These are phyloP conservation scores for Aythya baeri DNA, from an alignment of 2,113 vertebrate species.

Conservation along the genomic window DNA sequence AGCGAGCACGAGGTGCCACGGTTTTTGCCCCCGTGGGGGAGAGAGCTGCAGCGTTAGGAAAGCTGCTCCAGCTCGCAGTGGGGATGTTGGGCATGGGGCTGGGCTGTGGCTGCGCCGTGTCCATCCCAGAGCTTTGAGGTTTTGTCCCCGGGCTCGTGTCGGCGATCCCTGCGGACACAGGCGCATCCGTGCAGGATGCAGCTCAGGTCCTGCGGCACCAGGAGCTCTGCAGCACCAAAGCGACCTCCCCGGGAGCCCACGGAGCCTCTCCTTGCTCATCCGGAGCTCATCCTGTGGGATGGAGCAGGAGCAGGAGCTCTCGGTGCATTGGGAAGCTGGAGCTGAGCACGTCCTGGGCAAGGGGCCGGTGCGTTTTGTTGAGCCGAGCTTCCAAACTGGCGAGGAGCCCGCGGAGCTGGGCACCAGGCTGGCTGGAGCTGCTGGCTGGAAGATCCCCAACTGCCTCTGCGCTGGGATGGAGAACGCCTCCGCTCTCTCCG, in stretches of 20 bases:
- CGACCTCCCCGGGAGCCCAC: not conserved
- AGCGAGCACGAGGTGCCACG: too few species aligned
- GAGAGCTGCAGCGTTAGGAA: too few species aligned
- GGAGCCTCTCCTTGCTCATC: not conserved
- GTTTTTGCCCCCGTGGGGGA: too few species aligned
- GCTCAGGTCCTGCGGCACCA: not conserved
- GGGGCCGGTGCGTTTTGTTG: not conserved
- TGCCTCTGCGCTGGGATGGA: not conserved
- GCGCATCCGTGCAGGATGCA: fast-evolving
- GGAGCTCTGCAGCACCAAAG: not conserved
- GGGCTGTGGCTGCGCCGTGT: too few species aligned
- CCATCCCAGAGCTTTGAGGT: not conserved
- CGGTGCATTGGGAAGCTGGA: not conserved
- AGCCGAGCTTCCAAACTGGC: not conserved
- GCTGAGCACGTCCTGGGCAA: not conserved
- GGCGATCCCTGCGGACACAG: fast-evolving
- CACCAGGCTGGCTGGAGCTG: not conserved
- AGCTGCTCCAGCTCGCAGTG: too few species aligned
- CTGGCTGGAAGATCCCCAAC: not conserved
- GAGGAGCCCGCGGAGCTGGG: not conserved
- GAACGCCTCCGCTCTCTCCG: not conserved
- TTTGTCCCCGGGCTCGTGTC: not conserved
- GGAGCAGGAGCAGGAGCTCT: not conserved
- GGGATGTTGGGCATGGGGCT: fast-evolving
- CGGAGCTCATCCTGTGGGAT: not conserved